Evolutionary conservation across 2,797 vertebrate genomes (phyloP).

Genomic region (Pseudocheirus occidentalis): DNA sequence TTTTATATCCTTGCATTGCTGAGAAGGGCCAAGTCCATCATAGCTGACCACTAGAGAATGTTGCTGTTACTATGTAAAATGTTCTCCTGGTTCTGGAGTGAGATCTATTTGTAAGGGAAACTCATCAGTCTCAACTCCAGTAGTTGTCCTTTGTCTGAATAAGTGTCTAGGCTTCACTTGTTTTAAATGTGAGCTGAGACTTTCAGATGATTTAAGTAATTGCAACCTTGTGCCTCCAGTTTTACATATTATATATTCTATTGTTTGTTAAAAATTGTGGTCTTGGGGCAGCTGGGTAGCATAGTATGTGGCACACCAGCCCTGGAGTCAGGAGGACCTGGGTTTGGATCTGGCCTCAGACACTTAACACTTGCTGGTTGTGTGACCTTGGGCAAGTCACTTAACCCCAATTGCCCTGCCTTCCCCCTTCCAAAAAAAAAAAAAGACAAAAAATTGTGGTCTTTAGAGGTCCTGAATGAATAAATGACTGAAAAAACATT

Average conservation of each 20-base stretch:
- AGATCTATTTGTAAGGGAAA: neutral
- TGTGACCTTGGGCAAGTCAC: no score
- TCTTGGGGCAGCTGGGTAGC: neutral
- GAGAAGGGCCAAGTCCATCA: neutral
- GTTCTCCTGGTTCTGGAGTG: neutral
- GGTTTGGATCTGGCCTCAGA: no score
- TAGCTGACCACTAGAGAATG: neutral
- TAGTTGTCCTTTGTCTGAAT: neutral
- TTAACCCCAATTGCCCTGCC: no score
- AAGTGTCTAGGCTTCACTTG: neutral
- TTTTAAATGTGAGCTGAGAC: neutral
- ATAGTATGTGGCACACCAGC: no score
- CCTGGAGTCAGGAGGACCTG: no score
- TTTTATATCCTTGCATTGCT: neutral
- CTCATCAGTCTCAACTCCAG: neutral
- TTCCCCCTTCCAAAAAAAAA: no score
- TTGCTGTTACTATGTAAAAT: neutral
- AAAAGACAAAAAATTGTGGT: neutral
- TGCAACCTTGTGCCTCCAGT: neutral
- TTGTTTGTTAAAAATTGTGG: neutral
- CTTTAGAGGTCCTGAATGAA: neutral
- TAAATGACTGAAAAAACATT: neutral
- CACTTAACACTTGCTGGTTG: no score
- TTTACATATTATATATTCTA: neutral
- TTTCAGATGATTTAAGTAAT: constrained; percentile 1